phyloP scores from a whole-genome alignment of 2,888 invertebrate species.

The Melinaea marsaeus region DNA sequence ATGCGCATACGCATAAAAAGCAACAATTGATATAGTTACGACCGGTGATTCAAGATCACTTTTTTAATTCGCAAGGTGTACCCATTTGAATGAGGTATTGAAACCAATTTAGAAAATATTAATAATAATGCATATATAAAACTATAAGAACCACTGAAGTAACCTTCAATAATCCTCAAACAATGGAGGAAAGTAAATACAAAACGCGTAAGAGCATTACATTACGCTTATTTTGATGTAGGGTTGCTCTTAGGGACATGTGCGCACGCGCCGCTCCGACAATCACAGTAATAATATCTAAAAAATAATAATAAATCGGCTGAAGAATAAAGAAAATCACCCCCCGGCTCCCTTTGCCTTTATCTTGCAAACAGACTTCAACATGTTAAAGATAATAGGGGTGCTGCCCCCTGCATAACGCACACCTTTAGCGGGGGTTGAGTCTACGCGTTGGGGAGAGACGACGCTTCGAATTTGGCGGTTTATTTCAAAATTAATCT shows the following conservation, averaged over 20 bases:
- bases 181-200: conserved; percentile 56
- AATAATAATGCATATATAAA: conserved; percentile 20
- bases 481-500: conserved; percentile 66
- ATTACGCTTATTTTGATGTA: conserved; percentile 50
- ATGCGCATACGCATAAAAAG: not conserved
- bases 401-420: conserved; percentile 57
- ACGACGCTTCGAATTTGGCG: conserved; percentile 58
- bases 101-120: conserved; percentile 9
- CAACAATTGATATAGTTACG: too few species aligned
- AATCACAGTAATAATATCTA: conserved; percentile 77
- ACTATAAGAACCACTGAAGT: conserved; percentile 53
- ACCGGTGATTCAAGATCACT: not conserved
- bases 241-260: conserved; percentile 68
- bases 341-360: conserved; percentile 74
- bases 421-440: conserved; percentile 74
- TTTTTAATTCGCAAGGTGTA: conserved; percentile 9
- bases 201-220: conserved; percentile 69
- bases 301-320: conserved; percentile 78
- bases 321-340: conserved; percentile 78
- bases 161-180: conserved; percentile 68
- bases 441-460: conserved; percentile 43
- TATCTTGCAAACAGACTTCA: conserved; percentile 77
- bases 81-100: conserved; percentile 11
- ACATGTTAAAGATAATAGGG: conserved; percentile 78
- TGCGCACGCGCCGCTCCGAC: conserved; percentile 71